These are phyloP conservation scores for Leptatherina wallacei DNA, from an alignment of 2,797 vertebrate genomes.

Conservation along the genomic window DNA sequence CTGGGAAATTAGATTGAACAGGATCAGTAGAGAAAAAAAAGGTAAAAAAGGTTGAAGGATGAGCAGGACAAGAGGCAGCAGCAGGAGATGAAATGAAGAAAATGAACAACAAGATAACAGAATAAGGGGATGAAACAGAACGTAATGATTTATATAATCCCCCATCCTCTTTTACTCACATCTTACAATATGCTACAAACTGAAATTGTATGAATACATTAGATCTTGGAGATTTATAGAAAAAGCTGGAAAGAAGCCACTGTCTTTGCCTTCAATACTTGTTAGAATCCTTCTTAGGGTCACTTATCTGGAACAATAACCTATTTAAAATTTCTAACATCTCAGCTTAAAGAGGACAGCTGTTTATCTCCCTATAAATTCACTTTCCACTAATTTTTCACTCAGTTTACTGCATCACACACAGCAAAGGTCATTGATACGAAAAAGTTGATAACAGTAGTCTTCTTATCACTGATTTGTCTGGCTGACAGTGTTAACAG, in stretches of 20 bases:
- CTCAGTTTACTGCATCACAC: conserved; percentile 41
- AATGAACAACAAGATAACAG: conserved; percentile 35
- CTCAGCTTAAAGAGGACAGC: not conserved
- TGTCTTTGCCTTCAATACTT: conserved; percentile 5
- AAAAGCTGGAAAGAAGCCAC: conserved; percentile 20
- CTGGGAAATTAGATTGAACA: conserved; percentile 57
- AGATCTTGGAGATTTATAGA: not conserved
- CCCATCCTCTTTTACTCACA: conserved; percentile 1
- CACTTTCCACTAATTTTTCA: conserved; percentile 12
- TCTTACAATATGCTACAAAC: conserved; percentile 15
- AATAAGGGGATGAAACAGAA: conserved; percentile 36
- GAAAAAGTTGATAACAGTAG: conserved; percentile 31
- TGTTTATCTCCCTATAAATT: conserved; percentile 17
- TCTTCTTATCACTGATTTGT: conserved; percentile 54
- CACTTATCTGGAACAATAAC: conserved; percentile 13
- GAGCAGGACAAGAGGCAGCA: conserved; percentile 40
- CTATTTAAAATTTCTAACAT: conserved; percentile 15
- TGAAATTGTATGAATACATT: not conserved
- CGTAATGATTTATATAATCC: conserved; percentile 39
- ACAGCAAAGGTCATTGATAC: conserved; percentile 28
- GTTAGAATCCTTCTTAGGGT: conserved; percentile 15
- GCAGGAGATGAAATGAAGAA: conserved; percentile 47
- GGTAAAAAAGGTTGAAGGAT: conserved; percentile 44
- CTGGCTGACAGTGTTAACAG: conserved; percentile 52
- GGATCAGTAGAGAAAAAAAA: conserved; percentile 39